Conservation (phyloP, 2,113 vertebrate genomes). For the Synodontis membranacea region DNA sequence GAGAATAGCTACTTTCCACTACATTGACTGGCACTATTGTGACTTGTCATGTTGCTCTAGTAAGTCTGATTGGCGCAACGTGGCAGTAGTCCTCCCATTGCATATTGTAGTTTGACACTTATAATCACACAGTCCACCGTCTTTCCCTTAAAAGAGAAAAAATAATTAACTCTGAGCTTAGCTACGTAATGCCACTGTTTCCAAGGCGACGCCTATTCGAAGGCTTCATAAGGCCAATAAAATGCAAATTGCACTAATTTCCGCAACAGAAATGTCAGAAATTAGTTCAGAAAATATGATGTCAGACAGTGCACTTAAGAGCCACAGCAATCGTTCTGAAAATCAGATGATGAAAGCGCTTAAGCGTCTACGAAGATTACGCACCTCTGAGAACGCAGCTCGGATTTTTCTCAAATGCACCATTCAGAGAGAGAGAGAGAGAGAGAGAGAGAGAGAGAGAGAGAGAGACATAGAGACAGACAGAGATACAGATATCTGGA, state of each 20-base stretch:
- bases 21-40: slow-evolving; percentile 74
- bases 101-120: slow-evolving; percentile 56
- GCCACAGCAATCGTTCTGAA: neutral
- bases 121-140: slow-evolving; percentile 55
- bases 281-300: slow-evolving; percentile 20
- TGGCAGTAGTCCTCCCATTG: slow-evolving; percentile 58
- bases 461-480: neutral
- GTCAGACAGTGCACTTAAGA: slow-evolving; percentile 19
- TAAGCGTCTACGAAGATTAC: neutral
- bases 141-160: slow-evolving; percentile 17
- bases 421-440: neutral
- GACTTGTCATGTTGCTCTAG: slow-evolving; percentile 72
- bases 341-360: slow-evolving; percentile 12
- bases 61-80: slow-evolving; percentile 70
- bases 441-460: neutral
- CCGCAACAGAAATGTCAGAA: slow-evolving; percentile 36
- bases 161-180: slow-evolving; percentile 8
- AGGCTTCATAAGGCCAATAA: slow-evolving; percentile 48
- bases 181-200: slow-evolving; percentile 51
- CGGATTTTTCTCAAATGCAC: neutral
- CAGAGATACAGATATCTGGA: neutral
- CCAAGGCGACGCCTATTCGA: slow-evolving; percentile 49
- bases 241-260: slow-evolving; percentile 48
- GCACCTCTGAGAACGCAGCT: neutral
- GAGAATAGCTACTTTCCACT: slow-evolving; percentile 78